Evolutionary conservation across 2,113 vertebrate species (phyloP), one percentile per base, ranked within the genome.

Genomic region (Clinocottus analis): DNA sequence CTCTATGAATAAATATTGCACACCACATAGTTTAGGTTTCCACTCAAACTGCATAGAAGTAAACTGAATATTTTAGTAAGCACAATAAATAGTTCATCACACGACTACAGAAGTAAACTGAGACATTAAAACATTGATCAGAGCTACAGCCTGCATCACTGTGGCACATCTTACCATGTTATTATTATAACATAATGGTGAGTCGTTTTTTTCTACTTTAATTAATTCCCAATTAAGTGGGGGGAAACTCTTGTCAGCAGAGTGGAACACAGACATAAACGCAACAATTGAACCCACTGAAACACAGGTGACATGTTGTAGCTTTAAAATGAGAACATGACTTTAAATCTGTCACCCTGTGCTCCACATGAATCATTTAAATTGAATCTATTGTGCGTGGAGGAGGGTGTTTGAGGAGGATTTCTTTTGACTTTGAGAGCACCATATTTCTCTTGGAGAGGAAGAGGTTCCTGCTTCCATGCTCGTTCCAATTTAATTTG

Each of bases 351-450:
- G 25, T 74, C 51, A 29, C 67, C 68, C 53, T 37, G 58, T 60
- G 81, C 66, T 59, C 70, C 72, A 55, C 72, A 87, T 91, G 56
- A 89, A 92, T 88, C 64, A 85, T 88, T 91, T 64, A 85, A 75
- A 79, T 61, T 25, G 56, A 85, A 77, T 84, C 56, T 79, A 45
- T 77, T 79, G 76, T 82, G 88, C 72, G 71, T 51, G 49, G 53
- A 66, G 80, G 76, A 35, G 33, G 45, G 63, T 41, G 65, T 74
- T 85, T 80, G 86, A 90, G 33, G 68, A 82, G 71, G 68, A 90
- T 87, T 82, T 82, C 67, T 77, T 85, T 66, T 66, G 85, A 89
- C 72, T 76, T 25, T 3, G 76, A 77, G 72, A 77, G 65, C 62
- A 70, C 69, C 73, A 39, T n/a, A 77, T 77, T 77, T 83, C 63